Conservation (phyloP, 2,113 vertebrate genomes). For the Columbina picui region DNA sequence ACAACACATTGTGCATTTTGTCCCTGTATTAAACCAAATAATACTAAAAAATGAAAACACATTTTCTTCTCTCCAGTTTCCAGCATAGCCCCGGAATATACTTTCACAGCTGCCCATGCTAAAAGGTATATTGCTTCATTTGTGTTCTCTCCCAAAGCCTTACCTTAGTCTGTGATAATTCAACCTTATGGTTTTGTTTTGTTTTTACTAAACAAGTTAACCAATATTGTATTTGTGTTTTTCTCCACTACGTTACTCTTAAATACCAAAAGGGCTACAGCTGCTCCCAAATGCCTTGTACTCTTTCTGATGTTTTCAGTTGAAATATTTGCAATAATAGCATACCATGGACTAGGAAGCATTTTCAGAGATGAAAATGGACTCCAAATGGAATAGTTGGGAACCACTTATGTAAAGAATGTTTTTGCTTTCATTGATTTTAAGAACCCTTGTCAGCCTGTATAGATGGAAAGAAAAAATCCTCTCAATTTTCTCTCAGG, state of each 20-base stretch:
- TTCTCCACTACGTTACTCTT: neutral
- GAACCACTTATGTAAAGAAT: neutral
- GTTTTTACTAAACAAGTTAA: neutral
- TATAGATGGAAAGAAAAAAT: neutral
- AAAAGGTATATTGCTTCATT: neutral
- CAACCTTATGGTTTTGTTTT: neutral
- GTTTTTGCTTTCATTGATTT: neutral
- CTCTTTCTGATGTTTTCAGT: neutral
- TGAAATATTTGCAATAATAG: neutral
- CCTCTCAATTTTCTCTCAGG: neutral
- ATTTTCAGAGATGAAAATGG: neutral
- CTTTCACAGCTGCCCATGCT: neutral
- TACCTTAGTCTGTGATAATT: neutral
- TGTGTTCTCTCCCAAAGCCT: neutral
- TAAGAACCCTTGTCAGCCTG: neutral
- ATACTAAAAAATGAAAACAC: neutral
- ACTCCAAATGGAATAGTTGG: neutral
- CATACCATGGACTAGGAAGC: neutral
- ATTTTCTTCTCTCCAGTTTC: neutral
- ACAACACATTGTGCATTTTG: neutral
- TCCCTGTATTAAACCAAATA: neutral
- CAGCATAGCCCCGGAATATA: neutral
- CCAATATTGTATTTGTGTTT: neutral
- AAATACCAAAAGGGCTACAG: neutral
- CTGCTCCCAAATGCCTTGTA: neutral